Base-by-base conservation (phyloP, 53 echinoderm and acorn worm species). In the Glandiceps talaboti region DNA sequence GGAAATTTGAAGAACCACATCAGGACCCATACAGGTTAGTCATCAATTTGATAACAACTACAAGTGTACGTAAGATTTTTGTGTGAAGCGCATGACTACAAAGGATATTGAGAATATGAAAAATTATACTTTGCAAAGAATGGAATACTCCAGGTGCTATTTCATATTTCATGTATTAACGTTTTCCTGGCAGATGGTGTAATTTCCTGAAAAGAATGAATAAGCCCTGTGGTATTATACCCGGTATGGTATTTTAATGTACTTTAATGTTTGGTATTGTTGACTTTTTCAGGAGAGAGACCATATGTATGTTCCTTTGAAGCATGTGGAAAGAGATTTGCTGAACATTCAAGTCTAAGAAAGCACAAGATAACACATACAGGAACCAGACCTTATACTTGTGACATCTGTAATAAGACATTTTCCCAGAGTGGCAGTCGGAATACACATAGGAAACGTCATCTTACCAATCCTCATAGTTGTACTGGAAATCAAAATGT, bases 341-440 rank as follows among this genome's bases (percentile, higher is more conserved):
- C 95, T 29, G 95, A 94, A 76, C 84, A 86, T 73, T 94, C 95
- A 75, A 94, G 95, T 81, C 85, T 94, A 73, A 90, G 92, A 32
- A 94, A 94, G 74, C 95, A 94, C 73, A 92, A 86, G 74, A 86
- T 92, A 0, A 92, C 92, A 31, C 95, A 94, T 33, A 94, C 95
- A 88, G 95, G 95, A 32, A 91, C 88, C 73, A 94, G 92, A 33
- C 94, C 94, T 0, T 94, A 94, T 45, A 88, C 91, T 73, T 94
- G 94, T 79, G 92, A 94, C 80, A 81, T 94, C 26, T 94, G 94
- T 78, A 89, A 90, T 30, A 92, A 92, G 73, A 81, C 88, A 32
- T 94, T 94, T 85, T 88, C 94, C 1, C 94, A 94, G 81, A 90
- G 92, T 31, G 91, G 92, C 25, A 94, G 94, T 80, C 86, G 94